Base-by-base conservation (phyloP, 2,888 invertebrate species). In the Pollenia angustigena region DNA sequence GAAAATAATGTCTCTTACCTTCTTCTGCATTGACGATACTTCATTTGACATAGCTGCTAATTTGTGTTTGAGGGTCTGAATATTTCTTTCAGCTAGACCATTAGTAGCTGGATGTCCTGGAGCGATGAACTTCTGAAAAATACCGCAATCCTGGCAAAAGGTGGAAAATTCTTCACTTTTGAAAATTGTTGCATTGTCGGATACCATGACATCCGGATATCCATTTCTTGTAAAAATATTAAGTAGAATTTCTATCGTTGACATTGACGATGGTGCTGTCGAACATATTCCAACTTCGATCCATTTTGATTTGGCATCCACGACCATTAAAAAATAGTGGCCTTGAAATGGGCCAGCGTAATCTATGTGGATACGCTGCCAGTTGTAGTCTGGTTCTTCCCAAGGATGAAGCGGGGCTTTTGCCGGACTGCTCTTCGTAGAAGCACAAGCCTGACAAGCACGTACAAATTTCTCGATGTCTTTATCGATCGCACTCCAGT, bases 401-500 rank as follows among this genome's bases (percentile, higher is more conserved):
- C 79, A 86, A 1, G 60, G 62, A 14, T 86, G 86, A n/a, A 83
- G 48, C 48, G 40, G 69, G 3, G 48, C 69, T 81, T 87, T 87
- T 32, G 44, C 7, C 40, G 81, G 83, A 58, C 32, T 64, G 11
- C 9, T 44, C 32, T 42, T 75, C 2, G 16, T 48, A 14, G 11
- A 16, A 14, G 87, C 85, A 84, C 91, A 91, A 12, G 81, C 54
- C 54, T 58, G 44, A 81, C 90, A 91, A 9, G 60, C 54, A 54
- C 88, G 88, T 7, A 89, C 88, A 12, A 82, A 69, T n/a, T 71
- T 66, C 85, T 91, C 90, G 16, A 91, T 91, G 11, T 90, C 90
- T 18, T 88, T 85, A 78, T 91, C 89, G 42, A 91, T 85, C 6
- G 82, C 78, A 9, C 89, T 90, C 90, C 64, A 66, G 85, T 88